These are phyloP conservation scores for Condylura cristata DNA, from an alignment of 2,113 vertebrate genomes.

Conservation along the genomic window DNA sequence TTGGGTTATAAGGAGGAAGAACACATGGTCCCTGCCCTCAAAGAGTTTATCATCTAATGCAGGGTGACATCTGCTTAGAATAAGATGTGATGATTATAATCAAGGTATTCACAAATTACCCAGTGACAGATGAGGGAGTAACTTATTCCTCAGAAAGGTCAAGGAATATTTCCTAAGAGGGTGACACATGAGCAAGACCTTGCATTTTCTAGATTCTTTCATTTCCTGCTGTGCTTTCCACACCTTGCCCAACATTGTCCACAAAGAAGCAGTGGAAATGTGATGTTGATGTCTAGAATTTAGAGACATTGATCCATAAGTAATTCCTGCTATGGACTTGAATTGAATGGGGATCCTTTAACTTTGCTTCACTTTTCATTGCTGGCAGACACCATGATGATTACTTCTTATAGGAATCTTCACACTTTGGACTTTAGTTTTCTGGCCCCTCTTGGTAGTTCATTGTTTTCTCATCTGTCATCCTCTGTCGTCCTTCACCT, in stretches of 20 bases:
- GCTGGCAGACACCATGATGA: too few species aligned
- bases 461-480: background rate
- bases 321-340: background rate
- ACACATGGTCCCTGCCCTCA: background rate
- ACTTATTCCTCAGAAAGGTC: background rate
- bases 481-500: background rate
- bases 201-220: background rate
- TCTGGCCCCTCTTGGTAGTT: background rate
- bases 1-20: background rate
- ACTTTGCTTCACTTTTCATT: background rate
- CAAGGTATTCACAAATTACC: background rate
- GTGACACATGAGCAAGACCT: background rate
- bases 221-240: background rate
- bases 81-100: background rate
- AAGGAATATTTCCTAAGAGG: background rate
- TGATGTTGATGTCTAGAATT: background rate
- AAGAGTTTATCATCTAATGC: background rate
- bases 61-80: background rate
- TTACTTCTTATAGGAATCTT: background rate
- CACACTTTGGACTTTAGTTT: background rate
- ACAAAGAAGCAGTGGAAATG: background rate
- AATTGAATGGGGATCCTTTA: background rate
- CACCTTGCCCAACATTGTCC: background rate
- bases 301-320: background rate
- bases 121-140: background rate